phyloP scores from a whole-genome alignment of 1,140 invertebrate genomes.

The Aphidius ervi region DNA sequence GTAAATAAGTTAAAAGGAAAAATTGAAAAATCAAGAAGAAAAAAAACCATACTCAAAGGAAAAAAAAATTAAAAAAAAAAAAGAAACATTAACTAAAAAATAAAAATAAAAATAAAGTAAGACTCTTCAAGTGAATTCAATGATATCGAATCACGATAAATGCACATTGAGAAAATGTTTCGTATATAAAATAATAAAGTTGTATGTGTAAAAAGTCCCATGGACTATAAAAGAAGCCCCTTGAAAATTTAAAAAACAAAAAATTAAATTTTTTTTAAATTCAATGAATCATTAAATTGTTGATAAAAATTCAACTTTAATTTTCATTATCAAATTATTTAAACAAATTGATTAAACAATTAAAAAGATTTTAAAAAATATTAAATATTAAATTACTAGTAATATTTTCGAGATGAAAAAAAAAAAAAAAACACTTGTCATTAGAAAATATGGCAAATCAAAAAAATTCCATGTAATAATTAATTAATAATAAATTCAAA shows the following conservation, averaged over 20 bases:
- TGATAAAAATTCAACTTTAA: no score
- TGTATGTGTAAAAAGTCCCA: neutral
- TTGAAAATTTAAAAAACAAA: neutral
- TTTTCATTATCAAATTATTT: no score
- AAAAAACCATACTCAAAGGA: neutral
- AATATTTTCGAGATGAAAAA: no score
- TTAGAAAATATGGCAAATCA: no score
- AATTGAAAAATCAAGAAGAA: neutral
- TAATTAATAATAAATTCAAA: no score
- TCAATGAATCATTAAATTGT: neutral
- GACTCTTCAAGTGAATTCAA: conserved; percentile 17
- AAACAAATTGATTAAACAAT: no score
- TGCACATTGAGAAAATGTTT: conserved; percentile 1
- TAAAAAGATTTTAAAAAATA: no score
- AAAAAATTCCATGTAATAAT: no score
- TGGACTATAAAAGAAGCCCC: neutral
- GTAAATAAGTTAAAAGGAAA: neutral
- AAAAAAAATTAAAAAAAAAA: conserved; percentile 7
- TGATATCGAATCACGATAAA: conserved; percentile 14
- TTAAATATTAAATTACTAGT: no score
- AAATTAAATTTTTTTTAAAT: neutral
- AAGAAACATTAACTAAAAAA: neutral
- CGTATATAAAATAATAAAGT: neutral
- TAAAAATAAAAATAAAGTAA: neutral
- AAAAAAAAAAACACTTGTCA: no score